phyloP scores from a whole-genome alignment of 2,888 invertebrate genomes.

The Andrena camellia region DNA sequence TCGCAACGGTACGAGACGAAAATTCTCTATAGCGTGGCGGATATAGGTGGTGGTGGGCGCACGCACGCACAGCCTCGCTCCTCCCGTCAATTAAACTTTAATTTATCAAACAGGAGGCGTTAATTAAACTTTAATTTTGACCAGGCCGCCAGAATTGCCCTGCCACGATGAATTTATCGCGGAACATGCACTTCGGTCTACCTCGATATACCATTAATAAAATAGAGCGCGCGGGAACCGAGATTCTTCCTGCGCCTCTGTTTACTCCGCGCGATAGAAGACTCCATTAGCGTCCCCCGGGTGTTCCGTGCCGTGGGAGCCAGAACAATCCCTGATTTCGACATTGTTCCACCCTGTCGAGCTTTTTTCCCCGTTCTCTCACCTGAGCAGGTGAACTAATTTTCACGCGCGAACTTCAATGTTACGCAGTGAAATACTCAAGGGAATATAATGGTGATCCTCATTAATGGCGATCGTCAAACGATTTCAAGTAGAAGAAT shows the following conservation, averaged over 20 bases:
- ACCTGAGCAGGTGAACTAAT: not conserved
- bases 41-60: slow-evolving; percentile 1
- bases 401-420: not conserved
- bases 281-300: slow-evolving; percentile 24
- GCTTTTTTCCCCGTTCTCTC: not conserved
- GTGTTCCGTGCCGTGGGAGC: not conserved
- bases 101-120: slow-evolving; percentile 73
- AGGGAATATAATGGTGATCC: not conserved
- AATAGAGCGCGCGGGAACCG: slow-evolving; percentile 23
- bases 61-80: slow-evolving; percentile 14
- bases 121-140: slow-evolving; percentile 80
- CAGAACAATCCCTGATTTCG: slow-evolving; percentile 36
- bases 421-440: not conserved
- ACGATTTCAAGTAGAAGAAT: too few species aligned
- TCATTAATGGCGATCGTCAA: too few species aligned
- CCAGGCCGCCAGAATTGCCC: slow-evolving; percentile 68
- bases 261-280: slow-evolving; percentile 20
- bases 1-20: not conserved
- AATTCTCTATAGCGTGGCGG: slow-evolving; percentile 17
- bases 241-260: slow-evolving; percentile 32
- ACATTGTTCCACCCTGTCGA: not conserved
- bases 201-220: slow-evolving; percentile 67
- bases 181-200: slow-evolving; percentile 40
- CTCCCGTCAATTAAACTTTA: slow-evolving; percentile 70
- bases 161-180: slow-evolving; percentile 65